phyloP scores from a whole-genome alignment of 2,113 vertebrate genomes.

The Sciurus niger region DNA sequence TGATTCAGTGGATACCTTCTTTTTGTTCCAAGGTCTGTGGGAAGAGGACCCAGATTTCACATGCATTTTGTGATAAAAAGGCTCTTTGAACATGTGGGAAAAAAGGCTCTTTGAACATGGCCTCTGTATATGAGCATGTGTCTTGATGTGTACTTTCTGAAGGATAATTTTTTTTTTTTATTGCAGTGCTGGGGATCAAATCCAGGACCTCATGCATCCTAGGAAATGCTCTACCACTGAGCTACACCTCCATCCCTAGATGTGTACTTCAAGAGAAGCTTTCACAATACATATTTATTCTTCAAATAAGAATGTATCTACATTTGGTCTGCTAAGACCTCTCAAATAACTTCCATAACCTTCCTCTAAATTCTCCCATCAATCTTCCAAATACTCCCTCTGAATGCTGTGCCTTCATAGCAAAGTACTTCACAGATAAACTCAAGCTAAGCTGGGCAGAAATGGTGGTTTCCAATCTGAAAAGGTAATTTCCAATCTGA shows the following conservation, averaged over 20 bases:
- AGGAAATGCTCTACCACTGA: background rate
- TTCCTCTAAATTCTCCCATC: background rate
- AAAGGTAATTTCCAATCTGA: slow-evolving; percentile 55
- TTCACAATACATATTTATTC: background rate
- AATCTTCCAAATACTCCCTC: background rate
- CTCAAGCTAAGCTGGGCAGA: background rate
- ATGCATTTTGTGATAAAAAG: background rate
- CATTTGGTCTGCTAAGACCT: background rate
- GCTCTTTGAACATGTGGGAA: background rate
- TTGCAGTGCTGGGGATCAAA: background rate
- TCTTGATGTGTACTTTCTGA: slow-evolving; percentile 19
- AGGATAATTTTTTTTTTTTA: background rate
- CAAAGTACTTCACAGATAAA: background rate
- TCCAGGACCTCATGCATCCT: background rate
- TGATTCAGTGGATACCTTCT: background rate
- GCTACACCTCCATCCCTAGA: background rate
- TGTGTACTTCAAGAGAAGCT: background rate
- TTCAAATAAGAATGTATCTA: background rate
- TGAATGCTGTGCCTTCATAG: background rate
- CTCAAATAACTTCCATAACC: background rate
- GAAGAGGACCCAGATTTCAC: background rate
- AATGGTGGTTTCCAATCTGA: background rate
- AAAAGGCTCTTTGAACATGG: background rate
- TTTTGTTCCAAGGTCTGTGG: background rate
- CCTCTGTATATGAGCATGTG: background rate